Evolutionary conservation across 2,888 invertebrate genomes (phyloP).

Genomic region (Drosophila parthenogenetica): DNA sequence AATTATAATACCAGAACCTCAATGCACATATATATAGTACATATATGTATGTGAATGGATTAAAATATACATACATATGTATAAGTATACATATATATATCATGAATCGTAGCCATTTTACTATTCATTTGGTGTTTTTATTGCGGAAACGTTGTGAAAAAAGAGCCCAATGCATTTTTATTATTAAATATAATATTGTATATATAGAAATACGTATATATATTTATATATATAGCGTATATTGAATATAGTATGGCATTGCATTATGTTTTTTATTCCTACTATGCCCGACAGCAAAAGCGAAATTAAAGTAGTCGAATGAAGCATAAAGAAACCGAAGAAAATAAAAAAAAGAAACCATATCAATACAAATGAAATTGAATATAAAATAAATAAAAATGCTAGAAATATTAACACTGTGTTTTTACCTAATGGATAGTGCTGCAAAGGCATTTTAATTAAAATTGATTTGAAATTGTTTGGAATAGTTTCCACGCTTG

Average conservation of each 20-base stretch:
- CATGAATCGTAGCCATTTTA: conserved; percentile 26
- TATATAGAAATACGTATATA: conserved; percentile 41
- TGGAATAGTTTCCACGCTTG: neutral
- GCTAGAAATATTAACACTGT: conserved; percentile 70
- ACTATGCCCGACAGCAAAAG: conserved; percentile 50
- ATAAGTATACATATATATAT: conserved; percentile 5
- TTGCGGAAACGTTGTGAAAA: conserved; percentile 25
- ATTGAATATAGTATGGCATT: conserved; percentile 41
- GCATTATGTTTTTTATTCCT: conserved; percentile 38
- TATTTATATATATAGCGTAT: conserved; percentile 21
- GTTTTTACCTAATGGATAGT: conserved; percentile 44
- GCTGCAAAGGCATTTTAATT: conserved; percentile 47
- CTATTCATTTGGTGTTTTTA: conserved; percentile 17
- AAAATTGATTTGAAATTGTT: conserved; percentile 30
- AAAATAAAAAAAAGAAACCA: conserved; percentile 50
- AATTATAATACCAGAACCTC: conserved; percentile 36
- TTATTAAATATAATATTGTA: conserved; percentile 48
- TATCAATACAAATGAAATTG: conserved; percentile 68
- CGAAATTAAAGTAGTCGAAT: conserved; percentile 62
- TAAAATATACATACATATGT: neutral
- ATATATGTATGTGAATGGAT: neutral
- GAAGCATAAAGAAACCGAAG: conserved; percentile 15
- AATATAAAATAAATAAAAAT: conserved; percentile 69
- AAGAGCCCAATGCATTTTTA: conserved; percentile 31
- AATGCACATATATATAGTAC: neutral